These are phyloP conservation scores for Abramis brama DNA, from an alignment of 2,113 vertebrate genomes.

Conservation along the genomic window DNA sequence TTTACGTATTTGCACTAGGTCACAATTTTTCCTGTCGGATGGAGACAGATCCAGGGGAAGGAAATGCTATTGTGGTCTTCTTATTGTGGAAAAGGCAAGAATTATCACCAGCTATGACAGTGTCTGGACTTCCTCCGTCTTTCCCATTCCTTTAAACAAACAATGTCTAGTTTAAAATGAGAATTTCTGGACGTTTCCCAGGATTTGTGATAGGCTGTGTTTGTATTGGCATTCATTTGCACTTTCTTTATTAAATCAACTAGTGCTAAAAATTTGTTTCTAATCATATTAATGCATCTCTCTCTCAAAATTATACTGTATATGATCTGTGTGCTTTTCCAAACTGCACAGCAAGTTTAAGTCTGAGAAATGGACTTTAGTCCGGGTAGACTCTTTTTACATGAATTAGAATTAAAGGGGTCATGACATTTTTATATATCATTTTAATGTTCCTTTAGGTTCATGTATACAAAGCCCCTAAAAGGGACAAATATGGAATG, in stretches of 20 bases:
- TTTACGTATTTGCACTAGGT: constrained; percentile 6
- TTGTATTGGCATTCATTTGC: constrained; percentile 55
- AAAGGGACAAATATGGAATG: too few relatives aligned
- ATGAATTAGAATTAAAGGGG: not conserved
- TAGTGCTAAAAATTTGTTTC: not conserved
- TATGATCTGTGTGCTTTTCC: not conserved
- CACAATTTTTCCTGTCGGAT: constrained; percentile 38
- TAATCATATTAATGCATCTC: not conserved
- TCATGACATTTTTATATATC: too few relatives aligned
- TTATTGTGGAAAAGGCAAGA: constrained; percentile 59
- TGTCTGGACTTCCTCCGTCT: constrained; percentile 47
- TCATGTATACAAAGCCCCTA: too few relatives aligned
- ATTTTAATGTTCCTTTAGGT: too few relatives aligned
- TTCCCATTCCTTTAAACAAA: constrained; percentile 66
- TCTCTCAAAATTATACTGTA: not conserved
- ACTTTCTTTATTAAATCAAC: constrained; percentile 21
- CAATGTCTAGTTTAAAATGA: constrained; percentile 67
- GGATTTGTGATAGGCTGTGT: constrained; percentile 50
- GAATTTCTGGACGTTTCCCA: constrained; percentile 51
- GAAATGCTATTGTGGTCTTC: constrained; percentile 69
- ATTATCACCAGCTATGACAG: constrained; percentile 63
- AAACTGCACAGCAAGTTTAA: not conserved
- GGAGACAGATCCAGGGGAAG: constrained; percentile 63
- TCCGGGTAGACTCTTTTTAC: not conserved
- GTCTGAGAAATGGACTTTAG: not conserved